Conservation (phyloP, 2,113 vertebrate species). For the Leptobrachium leishanense region DNA sequence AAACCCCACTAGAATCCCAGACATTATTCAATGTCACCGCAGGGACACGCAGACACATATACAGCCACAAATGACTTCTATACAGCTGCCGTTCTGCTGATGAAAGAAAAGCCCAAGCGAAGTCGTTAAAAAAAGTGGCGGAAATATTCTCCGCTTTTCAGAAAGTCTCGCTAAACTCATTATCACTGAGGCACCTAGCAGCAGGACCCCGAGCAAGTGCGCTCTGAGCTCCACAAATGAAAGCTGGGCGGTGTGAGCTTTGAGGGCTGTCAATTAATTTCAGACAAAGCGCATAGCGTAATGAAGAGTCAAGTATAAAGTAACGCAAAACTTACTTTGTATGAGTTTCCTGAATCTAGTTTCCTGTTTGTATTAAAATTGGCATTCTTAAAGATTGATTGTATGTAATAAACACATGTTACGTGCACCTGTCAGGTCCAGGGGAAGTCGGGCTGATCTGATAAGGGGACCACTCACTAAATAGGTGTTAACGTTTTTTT, state of each 20-base stretch:
- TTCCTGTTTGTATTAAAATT: too few species aligned
- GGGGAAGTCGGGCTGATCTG: too few species aligned
- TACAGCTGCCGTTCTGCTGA: neutral
- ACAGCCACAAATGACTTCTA: slow-evolving; percentile 33
- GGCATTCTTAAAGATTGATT: too few species aligned
- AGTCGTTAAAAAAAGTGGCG: slow-evolving; percentile 11
- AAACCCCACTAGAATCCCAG: slow-evolving; percentile 13
- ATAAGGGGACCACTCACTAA: too few species aligned
- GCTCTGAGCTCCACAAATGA: slow-evolving; percentile 1
- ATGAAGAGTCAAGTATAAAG: neutral
- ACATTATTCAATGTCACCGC: slow-evolving; percentile 28
- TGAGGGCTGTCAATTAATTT: too few species aligned
- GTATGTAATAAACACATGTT: too few species aligned
- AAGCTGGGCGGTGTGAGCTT: neutral
- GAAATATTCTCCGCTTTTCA: neutral
- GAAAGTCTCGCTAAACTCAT: neutral
- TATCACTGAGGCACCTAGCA: slow-evolving; percentile 7
- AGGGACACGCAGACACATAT: slow-evolving; percentile 27
- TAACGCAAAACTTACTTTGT: too few species aligned
- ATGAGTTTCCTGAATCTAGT: too few species aligned
- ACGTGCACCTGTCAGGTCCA: too few species aligned
- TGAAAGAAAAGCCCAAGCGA: slow-evolving; percentile 20
- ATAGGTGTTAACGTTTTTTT: too few species aligned
- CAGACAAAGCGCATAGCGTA: neutral
- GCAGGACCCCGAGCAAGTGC: neutral